Conservation (phyloP, 2,888 invertebrate genomes). For the Glaucopsyche alexis region DNA sequence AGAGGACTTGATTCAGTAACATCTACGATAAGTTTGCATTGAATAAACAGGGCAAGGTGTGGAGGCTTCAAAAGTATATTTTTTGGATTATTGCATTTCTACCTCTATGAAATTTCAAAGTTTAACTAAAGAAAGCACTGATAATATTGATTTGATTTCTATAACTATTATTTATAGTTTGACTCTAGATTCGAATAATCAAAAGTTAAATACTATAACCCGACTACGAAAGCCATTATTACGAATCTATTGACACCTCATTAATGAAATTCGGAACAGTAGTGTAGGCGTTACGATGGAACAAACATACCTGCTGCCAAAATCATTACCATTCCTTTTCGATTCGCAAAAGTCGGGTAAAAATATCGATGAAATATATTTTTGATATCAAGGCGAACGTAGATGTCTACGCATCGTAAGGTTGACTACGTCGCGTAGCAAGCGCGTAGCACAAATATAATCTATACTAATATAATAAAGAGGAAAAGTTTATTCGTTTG, state of each 20-base stretch:
- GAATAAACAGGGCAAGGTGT: conserved; percentile 42
- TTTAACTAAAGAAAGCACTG: neutral
- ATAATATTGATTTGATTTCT: neutral
- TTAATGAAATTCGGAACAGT: no score
- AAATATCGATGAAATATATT: neutral
- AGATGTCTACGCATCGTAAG: neutral
- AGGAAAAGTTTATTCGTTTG: no score
- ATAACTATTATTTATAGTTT: neutral
- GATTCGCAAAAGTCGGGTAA: no score
- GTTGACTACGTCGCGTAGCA: neutral
- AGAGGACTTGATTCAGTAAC: conserved; percentile 45
- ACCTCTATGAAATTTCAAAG: no score
- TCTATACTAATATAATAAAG: no score
- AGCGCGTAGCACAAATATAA: neutral
- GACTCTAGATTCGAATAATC: neutral
- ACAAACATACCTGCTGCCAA: no score
- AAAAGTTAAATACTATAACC: no score
- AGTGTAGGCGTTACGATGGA: no score
- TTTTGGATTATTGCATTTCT: no score
- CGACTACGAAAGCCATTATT: no score
- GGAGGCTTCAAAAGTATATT: conserved; percentile 38
- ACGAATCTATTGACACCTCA: no score
- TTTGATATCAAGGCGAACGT: neutral
- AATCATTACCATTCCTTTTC: no score
- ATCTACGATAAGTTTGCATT: conserved; percentile 55